Conservation (phyloP, 2,113 vertebrate species). For the Elaphurus davidianus region DNA sequence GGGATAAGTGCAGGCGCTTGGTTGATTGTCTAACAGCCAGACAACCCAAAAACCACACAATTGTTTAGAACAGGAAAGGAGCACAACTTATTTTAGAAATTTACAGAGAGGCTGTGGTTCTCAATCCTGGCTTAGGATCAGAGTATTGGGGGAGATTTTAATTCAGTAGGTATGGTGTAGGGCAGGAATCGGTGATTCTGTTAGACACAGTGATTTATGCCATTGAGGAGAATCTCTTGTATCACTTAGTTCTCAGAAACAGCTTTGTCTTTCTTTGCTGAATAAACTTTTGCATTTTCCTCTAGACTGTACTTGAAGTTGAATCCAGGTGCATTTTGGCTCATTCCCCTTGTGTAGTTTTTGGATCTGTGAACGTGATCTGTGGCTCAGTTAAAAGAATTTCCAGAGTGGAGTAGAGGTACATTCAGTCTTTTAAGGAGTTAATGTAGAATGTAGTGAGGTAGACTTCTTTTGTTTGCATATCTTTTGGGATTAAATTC, state of each 20-base stretch:
- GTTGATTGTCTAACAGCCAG: not conserved
- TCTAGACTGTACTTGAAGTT: not conserved
- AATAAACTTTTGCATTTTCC: not conserved
- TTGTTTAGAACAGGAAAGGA: not conserved
- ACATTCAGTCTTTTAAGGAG: not conserved
- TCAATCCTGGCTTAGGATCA: not conserved
- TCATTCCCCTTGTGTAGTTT: not conserved
- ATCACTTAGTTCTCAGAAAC: constrained; percentile 12
- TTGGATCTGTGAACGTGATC: not conserved
- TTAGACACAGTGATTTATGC: not conserved
- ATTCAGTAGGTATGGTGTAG: not conserved
- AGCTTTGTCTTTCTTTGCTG: not conserved
- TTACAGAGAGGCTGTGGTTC: not conserved
- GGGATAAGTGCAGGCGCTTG: not conserved
- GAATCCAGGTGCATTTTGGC: not conserved
- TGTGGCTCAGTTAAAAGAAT: not conserved
- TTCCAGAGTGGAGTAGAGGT: not conserved
- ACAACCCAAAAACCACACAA: not conserved
- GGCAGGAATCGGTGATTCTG: not conserved
- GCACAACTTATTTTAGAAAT: not conserved
- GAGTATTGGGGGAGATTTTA: not conserved
- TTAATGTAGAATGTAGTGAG: not conserved
- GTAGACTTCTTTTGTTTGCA: not conserved
- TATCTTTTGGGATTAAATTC: constrained; percentile 8
- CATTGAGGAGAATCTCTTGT: not conserved